Percentiles rank a stretch among this genome's conserved stretches.
phyloP scores from a whole-genome alignment of 2,113 vertebrate genomes.

The Gasterosteus aculeatus region DNA sequence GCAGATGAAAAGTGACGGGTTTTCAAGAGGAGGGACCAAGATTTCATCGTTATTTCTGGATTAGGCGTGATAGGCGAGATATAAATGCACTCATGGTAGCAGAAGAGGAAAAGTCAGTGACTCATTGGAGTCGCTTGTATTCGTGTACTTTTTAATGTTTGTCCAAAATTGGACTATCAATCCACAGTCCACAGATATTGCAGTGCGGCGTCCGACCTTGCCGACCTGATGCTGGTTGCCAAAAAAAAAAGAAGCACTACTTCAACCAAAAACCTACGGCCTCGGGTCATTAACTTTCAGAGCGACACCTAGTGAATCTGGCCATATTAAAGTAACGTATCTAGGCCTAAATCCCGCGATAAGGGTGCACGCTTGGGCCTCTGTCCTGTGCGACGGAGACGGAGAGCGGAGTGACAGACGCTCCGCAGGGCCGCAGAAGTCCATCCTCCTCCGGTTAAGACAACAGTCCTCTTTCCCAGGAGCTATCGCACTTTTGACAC shows the following conservation, averaged over 20 bases:
- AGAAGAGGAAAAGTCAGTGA: not conserved
- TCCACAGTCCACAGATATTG: conserved; percentile 2
- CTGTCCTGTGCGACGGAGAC: conserved; percentile 66
- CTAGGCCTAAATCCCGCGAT: conserved; percentile 62
- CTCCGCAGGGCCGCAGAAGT: conserved; percentile 75
- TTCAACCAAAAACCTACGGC: conserved; percentile 1
- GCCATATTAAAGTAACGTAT: conserved; percentile 62
- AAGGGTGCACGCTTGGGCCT: conserved; percentile 46
- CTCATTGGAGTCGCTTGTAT: too few relatives aligned
- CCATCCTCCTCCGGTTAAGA: conserved; percentile 78
- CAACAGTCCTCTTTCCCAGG: conserved; percentile 67
- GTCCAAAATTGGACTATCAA: not conserved
- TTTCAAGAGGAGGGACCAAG: not conserved
- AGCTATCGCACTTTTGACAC: conserved; percentile 75
- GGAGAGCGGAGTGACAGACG: conserved; percentile 73
- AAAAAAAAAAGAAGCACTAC: not conserved
- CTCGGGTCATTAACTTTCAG: conserved; percentile 37
- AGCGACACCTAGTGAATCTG: conserved; percentile 40
- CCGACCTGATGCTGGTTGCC: not conserved
- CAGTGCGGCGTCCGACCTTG: not conserved
- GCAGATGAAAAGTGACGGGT: not conserved
- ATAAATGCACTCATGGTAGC: not conserved
- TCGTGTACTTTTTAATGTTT: not conserved
- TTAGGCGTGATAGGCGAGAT: not conserved
- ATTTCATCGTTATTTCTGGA: not conserved